phyloP scores from a whole-genome alignment of 2,888 invertebrate genomes.

The Ctena decussata region DNA sequence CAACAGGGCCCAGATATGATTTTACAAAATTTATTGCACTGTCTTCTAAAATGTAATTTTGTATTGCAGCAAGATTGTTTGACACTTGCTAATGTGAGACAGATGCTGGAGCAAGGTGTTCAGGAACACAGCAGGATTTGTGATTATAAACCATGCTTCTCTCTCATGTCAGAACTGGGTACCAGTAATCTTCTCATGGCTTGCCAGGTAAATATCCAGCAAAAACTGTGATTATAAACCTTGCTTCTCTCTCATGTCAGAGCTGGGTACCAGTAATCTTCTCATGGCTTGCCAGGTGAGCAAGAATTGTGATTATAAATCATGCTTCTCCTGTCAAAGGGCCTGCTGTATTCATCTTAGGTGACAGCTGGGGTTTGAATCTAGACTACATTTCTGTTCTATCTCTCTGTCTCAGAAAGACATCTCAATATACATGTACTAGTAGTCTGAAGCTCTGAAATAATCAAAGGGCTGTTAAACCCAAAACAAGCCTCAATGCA shows the following conservation, averaged over 20 bases:
- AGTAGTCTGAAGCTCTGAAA: too few relatives aligned
- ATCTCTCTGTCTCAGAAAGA: too few relatives aligned
- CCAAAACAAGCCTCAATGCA: too few relatives aligned
- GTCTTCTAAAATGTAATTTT: too few relatives aligned
- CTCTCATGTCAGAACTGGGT: constrained; percentile 71
- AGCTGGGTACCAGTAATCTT: constrained; percentile 72
- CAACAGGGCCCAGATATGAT: too few relatives aligned
- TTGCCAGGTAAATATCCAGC: constrained; percentile 76
- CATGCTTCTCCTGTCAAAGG: constrained; percentile 72
- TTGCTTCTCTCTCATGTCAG: constrained; percentile 66
- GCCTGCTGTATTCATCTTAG: too few relatives aligned
- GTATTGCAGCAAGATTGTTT: constrained; percentile 82
- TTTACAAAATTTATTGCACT: too few relatives aligned
- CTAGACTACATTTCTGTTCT: too few relatives aligned
- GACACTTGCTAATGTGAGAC: constrained; percentile 72
- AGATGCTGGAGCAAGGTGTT: constrained; percentile 70
- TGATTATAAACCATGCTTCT: constrained; percentile 69
- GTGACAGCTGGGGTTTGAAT: too few relatives aligned
- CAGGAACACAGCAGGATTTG: constrained; percentile 71
- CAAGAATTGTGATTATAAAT: constrained; percentile 67
- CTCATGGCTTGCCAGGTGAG: constrained; percentile 80
- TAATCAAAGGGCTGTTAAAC: too few relatives aligned
- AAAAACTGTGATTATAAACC: constrained; percentile 70
- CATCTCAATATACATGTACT: too few relatives aligned
- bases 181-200: constrained; percentile 78